Evolutionary conservation across 2,113 vertebrate species (phyloP), one percentile per base, ranked within the genome.

Genomic region (Notiomystis cincta): DNA sequence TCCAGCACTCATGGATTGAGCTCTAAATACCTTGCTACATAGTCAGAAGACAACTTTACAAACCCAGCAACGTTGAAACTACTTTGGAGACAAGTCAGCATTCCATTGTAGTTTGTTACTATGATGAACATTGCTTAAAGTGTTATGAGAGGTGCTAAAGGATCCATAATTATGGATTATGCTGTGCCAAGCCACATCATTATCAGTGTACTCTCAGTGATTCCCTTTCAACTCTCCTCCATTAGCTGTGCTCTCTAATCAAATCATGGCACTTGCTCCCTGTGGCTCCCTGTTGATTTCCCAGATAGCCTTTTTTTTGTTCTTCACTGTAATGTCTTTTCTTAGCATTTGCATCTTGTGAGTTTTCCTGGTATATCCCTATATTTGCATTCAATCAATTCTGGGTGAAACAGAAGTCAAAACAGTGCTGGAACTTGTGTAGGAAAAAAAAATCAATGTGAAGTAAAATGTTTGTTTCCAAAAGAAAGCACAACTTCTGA

Each of bases 151-250:
- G 69, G 56, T 81, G 45, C 30, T 78, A 56, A 72, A 90, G 71
- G 57, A 90, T 93, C 89, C 79, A 19, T 92, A 93, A 87, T 88
- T 87, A 89, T 72, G 48, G 78, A 75, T 57, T 87, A 31, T 53
- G 33, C n/a, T 75, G 45, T 92, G 72, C 72, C 66, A 91, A 82
- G 65, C 30, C 76, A 81, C 38, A 15, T 45, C 67, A 62, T 44
- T 93, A 50, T 38, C 42, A 35, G 48, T 71, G 60, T 89, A 48
- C 61, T 96, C 60, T 78, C 78, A 40, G 44, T 54, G 47, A 81
- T 82, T 87, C 73, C 73, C 53, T 94, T 91, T 91, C 72, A 61
- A 11, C 75, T 90, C 50, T 37, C 89, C 58, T 65, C 71, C 67
- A 51, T 88, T 72, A 86, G 73, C 79, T 40, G 40, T 58, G 45